phyloP scores from a whole-genome alignment of 2,888 invertebrate genomes.

The Plemyria rubiginata region DNA sequence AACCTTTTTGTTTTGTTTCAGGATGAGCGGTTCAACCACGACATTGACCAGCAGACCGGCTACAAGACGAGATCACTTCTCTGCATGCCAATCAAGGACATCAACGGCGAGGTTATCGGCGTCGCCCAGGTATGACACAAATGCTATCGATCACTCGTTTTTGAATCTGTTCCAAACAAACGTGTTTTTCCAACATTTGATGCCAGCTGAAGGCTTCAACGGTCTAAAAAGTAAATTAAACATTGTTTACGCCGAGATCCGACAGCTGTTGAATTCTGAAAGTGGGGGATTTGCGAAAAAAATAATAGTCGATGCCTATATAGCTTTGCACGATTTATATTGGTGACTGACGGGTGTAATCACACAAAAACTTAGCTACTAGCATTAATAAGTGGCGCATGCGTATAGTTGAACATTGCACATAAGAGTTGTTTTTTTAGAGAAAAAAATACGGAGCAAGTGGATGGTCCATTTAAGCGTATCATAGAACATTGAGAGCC shows the following conservation, averaged over 20 bases:
- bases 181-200: constrained; percentile 34
- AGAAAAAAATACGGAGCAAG: no score
- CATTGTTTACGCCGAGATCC: constrained; percentile 43
- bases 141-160: constrained; percentile 18
- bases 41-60: constrained; percentile 96
- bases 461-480: no score
- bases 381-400: no score
- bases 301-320: constrained; percentile 44
- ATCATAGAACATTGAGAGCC: no score
- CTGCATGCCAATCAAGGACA: constrained; percentile 98
- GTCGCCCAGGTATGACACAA: constrained; percentile 92
- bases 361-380: no score
- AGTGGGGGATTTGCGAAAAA: constrained; percentile 43
- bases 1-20: constrained; percentile 53
- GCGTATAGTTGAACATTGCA: no score
- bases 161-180: constrained; percentile 13
- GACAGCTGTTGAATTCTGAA: constrained; percentile 39
- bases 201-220: constrained; percentile 27
- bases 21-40: constrained; percentile 93
- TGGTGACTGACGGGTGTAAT: not conserved
- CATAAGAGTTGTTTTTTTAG: no score
- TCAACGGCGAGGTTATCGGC: constrained; percentile 97
- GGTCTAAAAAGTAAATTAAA: constrained; percentile 41
- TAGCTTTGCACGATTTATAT: constrained; percentile 6
- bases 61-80: constrained; percentile 96